Conservation (phyloP, 2,113 vertebrate species). For the Cromileptes altivelis region DNA sequence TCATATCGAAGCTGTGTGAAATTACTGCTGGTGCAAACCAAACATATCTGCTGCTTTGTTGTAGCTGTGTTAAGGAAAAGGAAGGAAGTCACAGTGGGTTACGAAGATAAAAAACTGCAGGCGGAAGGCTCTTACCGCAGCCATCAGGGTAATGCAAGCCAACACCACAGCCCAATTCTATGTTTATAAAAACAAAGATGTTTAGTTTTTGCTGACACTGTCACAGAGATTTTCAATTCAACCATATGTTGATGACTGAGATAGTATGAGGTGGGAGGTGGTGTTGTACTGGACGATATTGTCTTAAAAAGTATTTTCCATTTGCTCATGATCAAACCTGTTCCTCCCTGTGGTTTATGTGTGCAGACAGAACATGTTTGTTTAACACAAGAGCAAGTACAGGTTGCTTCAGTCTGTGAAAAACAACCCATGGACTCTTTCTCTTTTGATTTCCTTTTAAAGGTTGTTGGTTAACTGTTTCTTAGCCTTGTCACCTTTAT, state of each 20-base stretch:
- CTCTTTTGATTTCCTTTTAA: background rate
- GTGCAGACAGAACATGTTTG: background rate
- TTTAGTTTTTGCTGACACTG: background rate
- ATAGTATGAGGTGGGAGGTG: background rate
- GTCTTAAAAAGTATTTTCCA: background rate
- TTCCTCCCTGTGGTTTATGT: no score
- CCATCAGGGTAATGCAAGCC: no score
- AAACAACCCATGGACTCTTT: background rate
- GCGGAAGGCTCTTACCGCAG: background rate
- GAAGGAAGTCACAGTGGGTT: background rate
- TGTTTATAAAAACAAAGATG: background rate
- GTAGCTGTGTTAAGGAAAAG: background rate
- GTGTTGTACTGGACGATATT: background rate
- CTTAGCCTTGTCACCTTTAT: constrained; percentile 27
- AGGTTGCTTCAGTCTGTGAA: background rate
- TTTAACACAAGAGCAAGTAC: background rate
- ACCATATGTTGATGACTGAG: background rate
- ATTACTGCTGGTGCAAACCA: no score
- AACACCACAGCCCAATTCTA: no score
- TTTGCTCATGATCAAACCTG: background rate
- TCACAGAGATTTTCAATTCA: no score
- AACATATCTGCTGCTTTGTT: no score
- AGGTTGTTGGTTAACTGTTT: background rate
- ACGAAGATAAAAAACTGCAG: background rate
- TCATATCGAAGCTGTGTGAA: no score